A percentile compares a stretch with the other conserved stretches of the same genome.
phyloP scores from a whole-genome alignment of 1,140 invertebrate genomes.

The Diabrotica virgifera region DNA sequence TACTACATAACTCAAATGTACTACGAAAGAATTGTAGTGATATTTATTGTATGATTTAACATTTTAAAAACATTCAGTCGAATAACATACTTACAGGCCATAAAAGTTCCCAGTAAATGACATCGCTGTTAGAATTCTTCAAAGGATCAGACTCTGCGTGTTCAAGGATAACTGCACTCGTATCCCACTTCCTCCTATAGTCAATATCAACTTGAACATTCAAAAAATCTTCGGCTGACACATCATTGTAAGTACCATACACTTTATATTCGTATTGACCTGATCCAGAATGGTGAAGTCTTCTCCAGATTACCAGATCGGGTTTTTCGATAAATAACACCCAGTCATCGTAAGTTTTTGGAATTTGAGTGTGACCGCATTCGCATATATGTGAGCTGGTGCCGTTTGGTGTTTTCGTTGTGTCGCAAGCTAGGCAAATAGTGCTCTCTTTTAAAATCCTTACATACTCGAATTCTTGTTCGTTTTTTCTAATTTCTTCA shows the following conservation, averaged over 20 bases:
- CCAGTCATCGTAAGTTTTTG: conserved; percentile 60
- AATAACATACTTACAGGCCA: conserved; percentile 67
- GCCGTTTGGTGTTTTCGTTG: conserved; percentile 16
- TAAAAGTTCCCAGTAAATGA: conserved; percentile 84
- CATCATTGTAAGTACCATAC: conserved; percentile 75
- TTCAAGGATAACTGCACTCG: conserved; percentile 67
- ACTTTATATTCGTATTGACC: conserved; percentile 83
- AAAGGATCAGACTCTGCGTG: conserved; percentile 65
- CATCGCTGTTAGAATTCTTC: conserved; percentile 58
- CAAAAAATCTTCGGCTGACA: conserved; percentile 75
- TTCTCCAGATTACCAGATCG: conserved; percentile 79
- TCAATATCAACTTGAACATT: conserved; percentile 76
- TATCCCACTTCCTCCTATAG: conserved; percentile 78
- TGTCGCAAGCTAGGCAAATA: conserved; percentile 47
- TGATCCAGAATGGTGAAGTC: conserved; percentile 61
- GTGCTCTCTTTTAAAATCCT: conserved; percentile 55
- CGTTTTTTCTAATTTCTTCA: conserved; percentile 52
- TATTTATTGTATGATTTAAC: no score
- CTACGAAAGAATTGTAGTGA: no score
- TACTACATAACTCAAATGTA: no score
- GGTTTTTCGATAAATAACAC: conserved; percentile 73
- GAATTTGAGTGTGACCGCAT: conserved; percentile 23
- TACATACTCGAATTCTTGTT: conserved; percentile 54
- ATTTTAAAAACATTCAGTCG: no score
- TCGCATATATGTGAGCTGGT: conserved; percentile 23